These are phyloP conservation scores for Catharus bicknelli DNA, from an alignment of 2,113 vertebrate genomes.

Conservation along the genomic window DNA sequence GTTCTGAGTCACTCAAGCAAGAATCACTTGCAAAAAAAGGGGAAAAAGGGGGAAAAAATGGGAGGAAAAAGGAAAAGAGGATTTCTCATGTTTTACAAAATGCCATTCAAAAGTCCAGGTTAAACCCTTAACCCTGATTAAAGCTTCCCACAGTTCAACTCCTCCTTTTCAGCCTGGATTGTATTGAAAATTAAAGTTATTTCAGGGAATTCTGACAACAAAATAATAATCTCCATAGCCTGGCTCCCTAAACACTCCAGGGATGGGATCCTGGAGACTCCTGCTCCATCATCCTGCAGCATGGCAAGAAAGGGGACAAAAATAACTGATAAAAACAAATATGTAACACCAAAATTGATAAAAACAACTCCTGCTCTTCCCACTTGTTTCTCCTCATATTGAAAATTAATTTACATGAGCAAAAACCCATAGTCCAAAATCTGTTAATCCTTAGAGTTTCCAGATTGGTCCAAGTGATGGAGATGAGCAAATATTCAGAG, in stretches of 20 bases:
- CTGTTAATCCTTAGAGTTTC: background rate
- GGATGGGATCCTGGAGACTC: background rate
- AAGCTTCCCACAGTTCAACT: background rate
- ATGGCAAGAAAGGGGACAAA: background rate
- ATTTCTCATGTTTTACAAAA: background rate
- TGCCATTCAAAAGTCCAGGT: background rate
- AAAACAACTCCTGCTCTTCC: background rate
- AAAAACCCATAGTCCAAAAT: background rate
- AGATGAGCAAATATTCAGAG: background rate
- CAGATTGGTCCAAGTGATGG: background rate
- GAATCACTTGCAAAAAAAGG: background rate
- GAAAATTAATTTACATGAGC: background rate
- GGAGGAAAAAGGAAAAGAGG: too few species aligned
- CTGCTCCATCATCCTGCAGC: background rate
- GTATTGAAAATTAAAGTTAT: background rate
- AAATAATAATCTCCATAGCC: accelerated
- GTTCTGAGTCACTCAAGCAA: background rate
- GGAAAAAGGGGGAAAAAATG: too few species aligned
- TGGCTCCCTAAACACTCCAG: background rate
- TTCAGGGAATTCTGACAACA: background rate
- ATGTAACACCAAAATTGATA: background rate
- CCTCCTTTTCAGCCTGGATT: background rate
- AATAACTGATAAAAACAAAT: background rate
- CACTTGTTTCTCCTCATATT: accelerated
- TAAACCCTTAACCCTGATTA: background rate